These are phyloP conservation scores for Lathamus discolor DNA, from an alignment of 2,113 vertebrate genomes.

Conservation along the genomic window DNA sequence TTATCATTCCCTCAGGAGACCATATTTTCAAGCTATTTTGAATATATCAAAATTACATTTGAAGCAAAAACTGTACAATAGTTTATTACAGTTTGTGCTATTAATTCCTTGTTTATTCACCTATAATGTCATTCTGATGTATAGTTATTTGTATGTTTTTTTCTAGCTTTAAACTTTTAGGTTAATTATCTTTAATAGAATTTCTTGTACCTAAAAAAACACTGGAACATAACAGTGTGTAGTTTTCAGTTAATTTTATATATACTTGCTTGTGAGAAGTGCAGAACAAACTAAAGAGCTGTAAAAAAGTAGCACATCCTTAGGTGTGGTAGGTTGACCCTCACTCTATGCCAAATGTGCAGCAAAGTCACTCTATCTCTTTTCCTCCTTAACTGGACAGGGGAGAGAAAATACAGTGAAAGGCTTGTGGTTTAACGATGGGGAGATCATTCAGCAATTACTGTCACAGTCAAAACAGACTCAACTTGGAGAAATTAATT, in stretches of 20 bases:
- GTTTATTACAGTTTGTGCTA: not conserved
- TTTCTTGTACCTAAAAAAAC: not conserved
- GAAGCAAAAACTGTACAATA: not conserved
- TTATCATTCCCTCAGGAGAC: not conserved
- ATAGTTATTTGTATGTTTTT: not conserved
- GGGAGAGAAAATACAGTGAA: not conserved
- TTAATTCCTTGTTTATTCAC: not conserved
- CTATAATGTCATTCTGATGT: not conserved
- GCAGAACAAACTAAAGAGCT: not conserved
- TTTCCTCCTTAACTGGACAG: not conserved
- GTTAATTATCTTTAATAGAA: not conserved
- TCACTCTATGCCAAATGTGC: not conserved
- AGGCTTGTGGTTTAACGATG: not conserved
- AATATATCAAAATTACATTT: not conserved
- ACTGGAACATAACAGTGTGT: not conserved
- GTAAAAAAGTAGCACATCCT: not conserved
- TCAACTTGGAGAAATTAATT: not conserved
- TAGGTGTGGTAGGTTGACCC: not conserved
- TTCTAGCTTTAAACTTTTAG: constrained; percentile 14
- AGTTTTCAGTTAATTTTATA: not conserved
- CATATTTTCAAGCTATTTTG: not conserved
- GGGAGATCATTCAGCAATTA: not conserved
- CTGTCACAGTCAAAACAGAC: not conserved
- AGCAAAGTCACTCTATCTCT: not conserved
- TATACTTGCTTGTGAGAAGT: not conserved